A percentile compares a stretch with the other conserved stretches of the same genome.
phyloP scores from a whole-genome alignment of 2,888 invertebrate genomes.

The Cerastis leucographa region DNA sequence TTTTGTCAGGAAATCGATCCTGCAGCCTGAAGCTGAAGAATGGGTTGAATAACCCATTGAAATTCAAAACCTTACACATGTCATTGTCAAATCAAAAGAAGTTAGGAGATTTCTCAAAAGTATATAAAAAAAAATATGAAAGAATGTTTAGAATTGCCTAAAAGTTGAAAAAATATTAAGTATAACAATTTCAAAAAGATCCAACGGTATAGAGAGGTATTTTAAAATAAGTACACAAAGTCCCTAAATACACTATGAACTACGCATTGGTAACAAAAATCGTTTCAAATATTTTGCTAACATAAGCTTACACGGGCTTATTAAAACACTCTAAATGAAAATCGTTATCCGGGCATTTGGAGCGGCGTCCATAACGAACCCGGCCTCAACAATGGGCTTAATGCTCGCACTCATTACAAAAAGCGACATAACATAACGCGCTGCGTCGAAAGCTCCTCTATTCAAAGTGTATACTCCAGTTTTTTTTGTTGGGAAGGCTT shows the following conservation, averaged over 20 bases:
- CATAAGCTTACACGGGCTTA: slow-evolving; percentile 87
- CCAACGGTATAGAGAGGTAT: slow-evolving; percentile 36
- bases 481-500: slow-evolving; percentile 88
- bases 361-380: slow-evolving; percentile 90
- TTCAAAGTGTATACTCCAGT: slow-evolving; percentile 90
- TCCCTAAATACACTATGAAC: slow-evolving; percentile 50
- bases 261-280: slow-evolving; percentile 65
- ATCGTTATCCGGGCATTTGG: slow-evolving; percentile 89
- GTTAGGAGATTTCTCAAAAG: neutral
- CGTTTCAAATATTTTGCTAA: slow-evolving; percentile 77
- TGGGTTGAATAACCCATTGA: neutral
- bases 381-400: slow-evolving; percentile 90
- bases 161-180: slow-evolving; percentile 26
- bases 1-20: neutral
- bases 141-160: slow-evolving; percentile 7
- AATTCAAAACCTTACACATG: neutral
- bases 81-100: neutral
- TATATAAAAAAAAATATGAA: neutral
- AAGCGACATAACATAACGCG: slow-evolving; percentile 90
- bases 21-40: neutral
- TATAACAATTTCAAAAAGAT: slow-evolving; percentile 12
- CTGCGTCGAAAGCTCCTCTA: slow-evolving; percentile 89
- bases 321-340: slow-evolving; percentile 90
- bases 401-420: slow-evolving; percentile 90
- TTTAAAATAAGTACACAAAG: slow-evolving; percentile 49